Conservation (phyloP, 92 coral and sea anemone species). For the Micromussa lordhowensis region DNA sequence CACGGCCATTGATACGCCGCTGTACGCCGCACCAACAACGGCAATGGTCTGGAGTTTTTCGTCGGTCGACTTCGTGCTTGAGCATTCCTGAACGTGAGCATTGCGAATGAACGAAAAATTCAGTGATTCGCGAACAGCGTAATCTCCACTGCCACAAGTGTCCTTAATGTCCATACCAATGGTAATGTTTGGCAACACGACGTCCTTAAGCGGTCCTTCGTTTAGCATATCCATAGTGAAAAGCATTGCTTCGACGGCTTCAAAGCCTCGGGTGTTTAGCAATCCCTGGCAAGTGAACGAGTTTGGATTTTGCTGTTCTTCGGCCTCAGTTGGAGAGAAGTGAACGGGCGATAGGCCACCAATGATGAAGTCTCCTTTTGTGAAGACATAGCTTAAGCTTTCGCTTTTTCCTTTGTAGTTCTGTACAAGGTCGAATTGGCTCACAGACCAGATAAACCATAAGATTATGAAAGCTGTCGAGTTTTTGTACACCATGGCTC, state of each 20-base stretch:
- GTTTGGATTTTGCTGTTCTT: slow-evolving; percentile 70
- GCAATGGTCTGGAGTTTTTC: slow-evolving; percentile 71
- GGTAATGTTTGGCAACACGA: slow-evolving; percentile 84
- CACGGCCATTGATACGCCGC: slow-evolving; percentile 91
- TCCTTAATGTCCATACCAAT: slow-evolving; percentile 91
- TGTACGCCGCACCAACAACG: slow-evolving; percentile 88
- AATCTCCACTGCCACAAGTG: slow-evolving; percentile 82
- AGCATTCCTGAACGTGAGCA: slow-evolving; percentile 71
- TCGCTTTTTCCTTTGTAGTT: slow-evolving; percentile 44
- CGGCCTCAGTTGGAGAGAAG: slow-evolving; percentile 81
- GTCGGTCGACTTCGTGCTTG: slow-evolving; percentile 4
- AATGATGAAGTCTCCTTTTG: slow-evolving; percentile 82
- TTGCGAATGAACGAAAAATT: slow-evolving; percentile 85
- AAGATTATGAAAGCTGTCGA: background rate
- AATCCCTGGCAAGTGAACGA: slow-evolving; percentile 71
- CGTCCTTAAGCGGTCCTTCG: slow-evolving; percentile 75
- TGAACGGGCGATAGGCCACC: slow-evolving; percentile 94
- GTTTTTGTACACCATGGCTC: background rate
- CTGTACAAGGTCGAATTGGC: background rate
- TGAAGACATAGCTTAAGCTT: slow-evolving; percentile 60
- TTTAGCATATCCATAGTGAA: slow-evolving; percentile 87
- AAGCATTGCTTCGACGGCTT: slow-evolving; percentile 93
- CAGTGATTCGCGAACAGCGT: slow-evolving; percentile 90
- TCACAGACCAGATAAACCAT: background rate
- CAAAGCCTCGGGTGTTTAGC: slow-evolving; percentile 85